Evolutionary conservation across 2,797 vertebrate species (phyloP).

Genomic region (Chromis chromis): DNA sequence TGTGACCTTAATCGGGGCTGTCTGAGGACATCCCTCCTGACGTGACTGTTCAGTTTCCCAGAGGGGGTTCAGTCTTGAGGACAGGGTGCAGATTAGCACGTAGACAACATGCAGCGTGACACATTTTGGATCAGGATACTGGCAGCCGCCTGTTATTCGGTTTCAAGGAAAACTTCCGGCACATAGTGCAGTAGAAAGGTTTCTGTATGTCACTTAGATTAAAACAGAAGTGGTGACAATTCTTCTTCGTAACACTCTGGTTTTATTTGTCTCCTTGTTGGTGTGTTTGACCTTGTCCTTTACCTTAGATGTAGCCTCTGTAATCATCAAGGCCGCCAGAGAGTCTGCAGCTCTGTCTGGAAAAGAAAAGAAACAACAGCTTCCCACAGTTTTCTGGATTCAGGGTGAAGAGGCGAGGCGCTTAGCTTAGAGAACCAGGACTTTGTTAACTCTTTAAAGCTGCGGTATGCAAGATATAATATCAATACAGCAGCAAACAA

Average conservation of each 20-base stretch:
- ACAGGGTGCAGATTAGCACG: constrained; percentile 55
- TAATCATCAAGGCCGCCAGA: constrained; percentile 22
- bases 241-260: neutral
- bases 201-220: neutral
- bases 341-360: neutral
- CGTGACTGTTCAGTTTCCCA: constrained; percentile 41
- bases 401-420: constrained; percentile 19
- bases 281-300: neutral
- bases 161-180: constrained; percentile 11
- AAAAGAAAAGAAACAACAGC: neutral
- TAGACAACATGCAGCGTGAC: constrained; percentile 10
- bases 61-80: constrained; percentile 43
- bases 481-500: too few species aligned
- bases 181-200: neutral
- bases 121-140: constrained; percentile 15
- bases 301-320: constrained; percentile 1
- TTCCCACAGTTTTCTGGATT: neutral
- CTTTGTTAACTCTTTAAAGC: neutral
- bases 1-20: constrained; percentile 78
- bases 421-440: constrained; percentile 9
- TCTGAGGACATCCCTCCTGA: constrained; percentile 64
- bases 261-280: neutral
- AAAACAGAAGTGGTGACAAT: neutral
- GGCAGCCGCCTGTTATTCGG: neutral
- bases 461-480: too few species aligned